Percentiles rank a stretch among this genome's conserved stretches.
Evolutionary conservation across 2,797 vertebrate genomes (phyloP).

Genomic region (Clarias platycephalus): DNA sequence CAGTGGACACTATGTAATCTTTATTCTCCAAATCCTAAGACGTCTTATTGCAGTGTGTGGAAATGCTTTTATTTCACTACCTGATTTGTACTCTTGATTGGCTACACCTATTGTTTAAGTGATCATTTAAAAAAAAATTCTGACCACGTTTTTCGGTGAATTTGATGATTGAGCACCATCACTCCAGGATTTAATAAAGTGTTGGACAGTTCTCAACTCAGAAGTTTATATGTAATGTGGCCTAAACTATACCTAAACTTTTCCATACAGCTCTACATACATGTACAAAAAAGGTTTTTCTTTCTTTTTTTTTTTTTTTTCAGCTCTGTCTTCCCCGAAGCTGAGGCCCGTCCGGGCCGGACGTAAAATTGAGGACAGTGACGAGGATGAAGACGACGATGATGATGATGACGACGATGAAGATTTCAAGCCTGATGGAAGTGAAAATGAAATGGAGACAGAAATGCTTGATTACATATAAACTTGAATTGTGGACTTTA

Average conservation of each 20-base stretch:
- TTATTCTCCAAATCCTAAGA: no score
- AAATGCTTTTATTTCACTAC: no score
- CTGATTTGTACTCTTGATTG: no score
- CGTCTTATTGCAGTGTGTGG: no score
- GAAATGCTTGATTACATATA: constrained; percentile 94
- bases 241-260: neutral
- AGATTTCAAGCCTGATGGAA: constrained; percentile 90
- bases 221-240: neutral
- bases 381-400: constrained; percentile 71
- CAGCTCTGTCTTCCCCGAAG: constrained; percentile 72
- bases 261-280: neutral
- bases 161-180: no score
- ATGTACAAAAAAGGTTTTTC: no score
- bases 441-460: constrained; percentile 98
- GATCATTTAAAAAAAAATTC: no score
- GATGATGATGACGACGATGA: constrained; percentile 83
- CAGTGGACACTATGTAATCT: no score
- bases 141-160: no score
- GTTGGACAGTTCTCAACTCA: no score
- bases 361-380: constrained; percentile 58
- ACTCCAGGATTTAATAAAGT: no score
- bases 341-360: constrained; percentile 52
- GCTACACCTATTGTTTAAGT: no score
- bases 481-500: constrained; percentile 34
- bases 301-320: neutral